Base-by-base conservation (phyloP, 2,797 vertebrate species). In the Rhinogobio ventralis region DNA sequence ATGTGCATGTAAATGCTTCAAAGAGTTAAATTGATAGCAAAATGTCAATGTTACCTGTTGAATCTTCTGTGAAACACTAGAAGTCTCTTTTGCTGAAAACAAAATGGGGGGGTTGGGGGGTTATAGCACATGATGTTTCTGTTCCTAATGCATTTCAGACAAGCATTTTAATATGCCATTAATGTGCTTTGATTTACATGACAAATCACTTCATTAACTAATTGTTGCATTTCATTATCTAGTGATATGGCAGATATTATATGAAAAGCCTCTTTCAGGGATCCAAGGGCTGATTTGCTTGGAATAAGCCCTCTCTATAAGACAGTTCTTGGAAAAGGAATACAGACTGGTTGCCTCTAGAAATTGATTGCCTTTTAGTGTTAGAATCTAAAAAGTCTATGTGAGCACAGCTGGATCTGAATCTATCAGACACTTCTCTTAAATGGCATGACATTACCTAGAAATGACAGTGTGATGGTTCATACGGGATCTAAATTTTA, bases 71-170 rank as follows among this genome's bases (percentile, higher is more conserved):
- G 80, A 72, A 62, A 71, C 74, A 55, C 5, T 84, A 3, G 73
- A 79, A 45, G 57, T 39, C 46, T 90, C 86, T 76, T 82, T 81
- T 53, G 80, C 85, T 84, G 78, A 19, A 73, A 81, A 57, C 6
- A 76, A 64, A 66, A 49, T 0, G 7, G 25, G 8, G 57, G 20
- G 55, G 30, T 45, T 5, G 5, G 15, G 46, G 46, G 1, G 6
- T 28, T 66, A 25, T 67, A 68, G 33, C 36, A 62, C 25, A 73
- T 46, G 1, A 64, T 62, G 25, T 45, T 72, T 55, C 23, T 36
- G 42, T 14, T 49, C 6, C 5, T 64, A 49, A 36, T 33, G 39
- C 20, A 28, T 53, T 25, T 28, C 17, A 30, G 14, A 42, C 1
- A 13, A 20, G 15, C 9, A 13, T 55, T 60, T 57, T 45, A 78